These are phyloP conservation scores for Oncorhynchus clarkii DNA, from an alignment of 2,113 vertebrate genomes.

Conservation along the genomic window DNA sequence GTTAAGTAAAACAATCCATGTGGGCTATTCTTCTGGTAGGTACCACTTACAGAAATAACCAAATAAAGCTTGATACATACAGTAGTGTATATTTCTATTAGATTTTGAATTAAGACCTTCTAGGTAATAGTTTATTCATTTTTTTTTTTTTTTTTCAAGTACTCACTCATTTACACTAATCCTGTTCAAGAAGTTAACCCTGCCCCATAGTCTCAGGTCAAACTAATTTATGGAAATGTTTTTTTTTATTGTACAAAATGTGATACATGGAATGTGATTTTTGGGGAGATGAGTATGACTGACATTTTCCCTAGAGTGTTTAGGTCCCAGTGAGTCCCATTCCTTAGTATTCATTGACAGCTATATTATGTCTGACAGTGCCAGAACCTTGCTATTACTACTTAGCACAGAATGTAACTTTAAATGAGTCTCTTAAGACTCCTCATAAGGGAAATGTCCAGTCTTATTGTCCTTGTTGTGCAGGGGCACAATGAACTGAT, in stretches of 20 bases:
- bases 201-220: neutral
- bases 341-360: neutral
- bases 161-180: neutral
- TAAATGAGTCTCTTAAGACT: no score
- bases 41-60: no score
- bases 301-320: neutral
- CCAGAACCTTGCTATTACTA: no score
- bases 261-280: neutral
- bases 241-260: neutral
- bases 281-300: neutral
- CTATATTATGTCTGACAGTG: neutral
- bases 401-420: no score
- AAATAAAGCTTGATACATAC: no score
- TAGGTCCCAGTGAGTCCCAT: neutral
- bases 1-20: no score
- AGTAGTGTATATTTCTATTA: no score
- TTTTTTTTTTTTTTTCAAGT: neutral
- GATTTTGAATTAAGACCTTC: no score
- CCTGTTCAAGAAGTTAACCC: neutral
- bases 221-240: neutral
- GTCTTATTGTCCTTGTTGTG: no score
- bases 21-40: no score
- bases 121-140: neutral
- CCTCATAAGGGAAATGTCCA: no score
- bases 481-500: no score